Percentiles rank a stretch among this genome's conserved stretches.
Evolutionary conservation across 1,140 invertebrate species (phyloP).

Genomic region (Pseudomyrmex cubaensis): DNA sequence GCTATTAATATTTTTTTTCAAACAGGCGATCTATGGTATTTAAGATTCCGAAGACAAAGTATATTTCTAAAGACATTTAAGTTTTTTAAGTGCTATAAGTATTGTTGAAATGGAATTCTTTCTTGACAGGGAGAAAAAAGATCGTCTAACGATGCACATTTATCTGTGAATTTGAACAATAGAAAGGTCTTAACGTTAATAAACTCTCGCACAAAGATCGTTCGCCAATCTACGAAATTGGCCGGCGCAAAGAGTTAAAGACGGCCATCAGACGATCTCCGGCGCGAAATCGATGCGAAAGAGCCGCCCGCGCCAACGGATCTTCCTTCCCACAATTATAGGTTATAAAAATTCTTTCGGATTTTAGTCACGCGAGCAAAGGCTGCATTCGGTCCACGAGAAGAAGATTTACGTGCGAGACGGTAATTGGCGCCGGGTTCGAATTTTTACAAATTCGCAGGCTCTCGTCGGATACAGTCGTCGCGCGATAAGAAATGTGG

Average conservation of each 20-base stretch:
- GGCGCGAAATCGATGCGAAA: conserved; percentile 70
- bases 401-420: conserved; percentile 68
- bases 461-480: conserved; percentile 5
- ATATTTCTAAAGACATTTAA: no score
- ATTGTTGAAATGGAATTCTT: no score
- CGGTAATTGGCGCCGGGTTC: conserved; percentile 53
- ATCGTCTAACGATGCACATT: conserved; percentile 6
- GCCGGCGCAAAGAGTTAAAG: conserved; percentile 63
- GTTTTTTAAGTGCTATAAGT: no score
- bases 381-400: conserved; percentile 61
- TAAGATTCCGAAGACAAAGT: no score
- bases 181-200: conserved; percentile 54
- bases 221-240: conserved; percentile 58
- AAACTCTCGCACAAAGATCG: conserved; percentile 47
- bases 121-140: neutral
- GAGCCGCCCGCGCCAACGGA: conserved; percentile 72
- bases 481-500: conserved; percentile 34
- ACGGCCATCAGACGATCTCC: conserved; percentile 67
- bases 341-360: conserved; percentile 72
- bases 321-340: conserved; percentile 74
- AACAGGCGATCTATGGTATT: no score
- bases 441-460: conserved; percentile 22
- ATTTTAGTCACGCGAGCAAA: conserved; percentile 72
- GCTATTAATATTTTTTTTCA: no score
- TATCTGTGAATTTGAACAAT: conserved; percentile 11